Base-by-base conservation (phyloP, 2,113 vertebrate species). In the Polyodon spathula region DNA sequence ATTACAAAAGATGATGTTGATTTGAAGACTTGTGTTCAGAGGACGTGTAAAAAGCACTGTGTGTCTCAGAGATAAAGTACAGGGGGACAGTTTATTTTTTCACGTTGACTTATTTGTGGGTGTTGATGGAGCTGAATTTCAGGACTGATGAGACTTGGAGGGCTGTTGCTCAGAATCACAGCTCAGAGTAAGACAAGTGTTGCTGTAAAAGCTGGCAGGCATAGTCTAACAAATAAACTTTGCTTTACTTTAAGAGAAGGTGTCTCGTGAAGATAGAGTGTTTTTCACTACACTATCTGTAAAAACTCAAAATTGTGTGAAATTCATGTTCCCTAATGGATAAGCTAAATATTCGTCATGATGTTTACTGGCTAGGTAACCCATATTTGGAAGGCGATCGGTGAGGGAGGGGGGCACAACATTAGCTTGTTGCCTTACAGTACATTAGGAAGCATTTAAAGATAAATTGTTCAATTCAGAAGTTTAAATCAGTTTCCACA, bases 101-200 rank as follows among this genome's bases (percentile, higher is more conserved):
- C 37, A 55, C 55, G 16, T 40, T 58, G 46, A 56, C 52, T 58
- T 64, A 64, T 64, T 59, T 50, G 41, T 40, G 8, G 40, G n/a
- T 44, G 39, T 40, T 51, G 42, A 53, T 59, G 46, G 56, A 59
- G 62, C 58, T 54, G 56, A 58, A 64, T 64, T 27, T 64, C 38
- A 53, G 56, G 2, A 40, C 56, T 58, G 56, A 58, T 64, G 62
- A 64, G 59, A 64, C 46, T 56, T 37, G 62, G 62, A 59, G 37
- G 62, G 62, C 46, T 27, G 37, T 53, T 58, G 62, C 53, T 53
- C 50, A 64, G 56, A 64, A 64, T 51, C 59, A 53, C 44, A 58
- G 56, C 50, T 53, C 39, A 27, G 9, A 56, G 56, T 42, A 41
- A 42, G 56, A 58, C 16, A 15, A 58, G 56, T 58, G 56, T 41